Base-by-base conservation (phyloP, 2,797 vertebrate species). In the Gambelia wislizenii region DNA sequence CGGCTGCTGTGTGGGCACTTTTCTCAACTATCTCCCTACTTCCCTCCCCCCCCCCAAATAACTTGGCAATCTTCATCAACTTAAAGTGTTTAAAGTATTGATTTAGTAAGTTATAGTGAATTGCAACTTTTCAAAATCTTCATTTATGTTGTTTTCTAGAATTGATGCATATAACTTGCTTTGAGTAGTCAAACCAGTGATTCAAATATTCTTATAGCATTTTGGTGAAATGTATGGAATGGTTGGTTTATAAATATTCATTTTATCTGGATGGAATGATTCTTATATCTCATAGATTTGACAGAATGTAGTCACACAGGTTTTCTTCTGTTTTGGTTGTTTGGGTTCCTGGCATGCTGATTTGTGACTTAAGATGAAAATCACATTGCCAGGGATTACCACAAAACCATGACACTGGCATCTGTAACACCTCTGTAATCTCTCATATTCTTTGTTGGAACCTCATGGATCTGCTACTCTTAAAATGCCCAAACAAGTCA, bases 341-440 rank as follows among this genome's bases (percentile, higher is more conserved):
- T 98, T 98, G 99, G 99, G 99, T 99, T 99, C 99, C 99, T 99
- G 99, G 99, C 99, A 98, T 99, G 98, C 98, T 99, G 99, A 99
- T 99, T 99, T 99, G 99, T 99, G 99, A 99, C 94, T 99, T 99
- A 98, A 99, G 98, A 99, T 98, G 98, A 99, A 98, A 99, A 99
- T 99, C 99, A 99, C 99, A 99, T 99, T 99, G 99, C 99, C 99
- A 99, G 99, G 99, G 99, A 99, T 99, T 99, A 99, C 99, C 99
- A 99, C 99, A 97, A 96, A 98, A 96, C 97, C 97, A 97, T 97
- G 97, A 98, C 98, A 97, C 91, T 96, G 97, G 96, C 98, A 95
- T 97, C 98, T 98, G 95, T 97, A 95, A 95, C 97, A 97, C 97
- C 97, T 97, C 97, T 94, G 33, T 91, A 93, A 88, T 94, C 92